Percentiles rank a stretch among this genome's conserved stretches.
Evolutionary conservation across 2,888 invertebrate genomes (phyloP).

Genomic region (Mythimna vitellina): DNA sequence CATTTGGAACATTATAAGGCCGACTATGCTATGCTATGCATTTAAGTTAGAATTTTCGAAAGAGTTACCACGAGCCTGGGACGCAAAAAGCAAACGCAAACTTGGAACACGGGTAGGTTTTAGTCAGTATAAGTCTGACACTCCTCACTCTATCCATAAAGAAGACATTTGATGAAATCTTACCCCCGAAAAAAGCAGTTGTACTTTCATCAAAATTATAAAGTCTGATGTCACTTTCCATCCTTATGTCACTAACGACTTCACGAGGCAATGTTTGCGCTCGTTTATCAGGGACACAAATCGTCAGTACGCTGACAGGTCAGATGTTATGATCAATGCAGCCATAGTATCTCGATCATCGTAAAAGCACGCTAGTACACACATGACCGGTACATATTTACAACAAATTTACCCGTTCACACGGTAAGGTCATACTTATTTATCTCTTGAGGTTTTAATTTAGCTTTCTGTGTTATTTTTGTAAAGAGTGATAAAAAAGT

Average conservation of each 20-base stretch:
- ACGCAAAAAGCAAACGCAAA: no score
- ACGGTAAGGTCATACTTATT: constrained; percentile 35
- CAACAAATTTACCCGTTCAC: constrained; percentile 4
- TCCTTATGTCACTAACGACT: constrained; percentile 5
- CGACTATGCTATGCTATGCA: no score
- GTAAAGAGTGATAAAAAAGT: constrained; percentile 13
- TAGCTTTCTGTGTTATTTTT: constrained; percentile 26
- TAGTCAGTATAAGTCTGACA: no score
- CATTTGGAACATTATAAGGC: no score
- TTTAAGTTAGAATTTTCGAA: not conserved
- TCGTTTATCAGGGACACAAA: constrained; percentile 35
- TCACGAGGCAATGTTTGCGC: constrained; percentile 24
- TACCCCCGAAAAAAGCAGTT: not conserved
- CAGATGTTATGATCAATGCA: constrained; percentile 48
- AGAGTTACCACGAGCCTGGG: no score
- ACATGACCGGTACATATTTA: constrained; percentile 42
- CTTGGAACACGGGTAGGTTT: no score
- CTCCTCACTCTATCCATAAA: no score
- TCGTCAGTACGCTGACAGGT: constrained; percentile 30
- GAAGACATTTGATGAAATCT: no score
- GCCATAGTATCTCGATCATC: constrained; percentile 45
- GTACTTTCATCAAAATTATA: constrained; percentile 16
- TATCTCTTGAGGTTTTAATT: constrained; percentile 21
- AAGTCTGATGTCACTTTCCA: constrained; percentile 41
- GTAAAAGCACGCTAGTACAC: constrained; percentile 43